A percentile compares a stretch with the other conserved stretches of the same genome.
Evolutionary conservation across 2,888 invertebrate species (phyloP).

Genomic region (Scrobipalpa atriplicella): DNA sequence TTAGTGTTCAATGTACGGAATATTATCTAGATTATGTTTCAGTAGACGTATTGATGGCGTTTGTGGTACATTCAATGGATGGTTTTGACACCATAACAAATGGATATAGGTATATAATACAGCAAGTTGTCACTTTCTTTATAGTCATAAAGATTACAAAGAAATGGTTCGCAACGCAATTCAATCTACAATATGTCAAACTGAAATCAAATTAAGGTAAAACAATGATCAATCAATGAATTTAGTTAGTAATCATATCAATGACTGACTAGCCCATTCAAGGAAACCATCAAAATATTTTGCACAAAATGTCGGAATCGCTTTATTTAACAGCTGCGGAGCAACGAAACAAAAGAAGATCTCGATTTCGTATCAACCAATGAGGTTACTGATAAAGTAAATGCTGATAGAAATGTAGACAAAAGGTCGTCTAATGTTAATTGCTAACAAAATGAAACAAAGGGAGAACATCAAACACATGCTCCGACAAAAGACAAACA

Average conservation of each 20-base stretch:
- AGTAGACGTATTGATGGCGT: not conserved
- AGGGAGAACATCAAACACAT: not conserved
- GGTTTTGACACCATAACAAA: not conserved
- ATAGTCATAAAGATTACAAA: no score
- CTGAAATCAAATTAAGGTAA: no score
- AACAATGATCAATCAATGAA: no score
- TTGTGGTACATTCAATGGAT: not conserved
- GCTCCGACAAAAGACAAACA: not conserved
- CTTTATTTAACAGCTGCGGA: not conserved
- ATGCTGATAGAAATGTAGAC: not conserved
- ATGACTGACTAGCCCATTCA: no score
- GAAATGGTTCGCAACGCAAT: no score
- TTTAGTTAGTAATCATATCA: no score
- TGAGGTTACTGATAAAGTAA: not conserved
- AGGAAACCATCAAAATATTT: no score
- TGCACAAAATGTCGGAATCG: no score
- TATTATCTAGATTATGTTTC: conserved; percentile 1
- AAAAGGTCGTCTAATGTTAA: not conserved
- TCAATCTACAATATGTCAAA: no score
- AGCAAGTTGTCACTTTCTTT: no score
- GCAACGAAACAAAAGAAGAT: conserved; percentile 1
- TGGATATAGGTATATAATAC: not conserved
- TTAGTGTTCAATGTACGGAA: not conserved
- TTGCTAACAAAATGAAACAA: conserved; percentile 8
- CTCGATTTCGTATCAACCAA: not conserved